These are phyloP conservation scores for Hirtodrosophila confusa DNA, from an alignment of 2,888 invertebrate species.

Conservation along the genomic window DNA sequence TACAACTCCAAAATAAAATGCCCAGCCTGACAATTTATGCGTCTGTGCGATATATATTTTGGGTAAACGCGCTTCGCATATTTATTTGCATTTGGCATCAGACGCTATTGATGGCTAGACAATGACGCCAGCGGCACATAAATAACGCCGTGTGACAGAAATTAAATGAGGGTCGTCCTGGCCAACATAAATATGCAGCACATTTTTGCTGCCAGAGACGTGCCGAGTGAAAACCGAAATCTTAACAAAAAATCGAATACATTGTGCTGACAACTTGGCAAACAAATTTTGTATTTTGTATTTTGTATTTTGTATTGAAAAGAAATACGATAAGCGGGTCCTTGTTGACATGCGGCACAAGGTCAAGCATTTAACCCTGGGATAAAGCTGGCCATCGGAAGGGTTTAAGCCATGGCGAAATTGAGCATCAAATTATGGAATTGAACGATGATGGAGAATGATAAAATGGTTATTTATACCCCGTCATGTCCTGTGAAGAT, in stretches of 20 bases:
- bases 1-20: constrained; percentile 45
- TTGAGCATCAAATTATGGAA: constrained; percentile 69
- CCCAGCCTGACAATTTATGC: constrained; percentile 66
- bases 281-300: constrained; percentile 63
- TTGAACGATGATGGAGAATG: constrained; percentile 41
- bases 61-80: constrained; percentile 45
- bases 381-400: constrained; percentile 15
- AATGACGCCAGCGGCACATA: constrained; percentile 61
- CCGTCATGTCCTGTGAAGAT: constrained; percentile 4
- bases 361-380: constrained; percentile 67
- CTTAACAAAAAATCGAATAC: constrained; percentile 39
- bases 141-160: constrained; percentile 76
- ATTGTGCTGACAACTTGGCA: constrained; percentile 66
- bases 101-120: constrained; percentile 64
- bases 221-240: constrained; percentile 31
- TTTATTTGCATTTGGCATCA: constrained; percentile 58
- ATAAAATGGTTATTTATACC: constrained; percentile 32
- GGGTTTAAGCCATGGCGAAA: constrained; percentile 40
- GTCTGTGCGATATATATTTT: constrained; percentile 25
- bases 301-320: constrained; percentile 38
- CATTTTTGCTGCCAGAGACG: constrained; percentile 14
- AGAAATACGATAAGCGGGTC: constrained; percentile 37
- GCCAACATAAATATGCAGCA: constrained; percentile 55
- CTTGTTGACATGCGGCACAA: constrained; percentile 43
- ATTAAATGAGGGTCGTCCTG: constrained; percentile 71